These are phyloP conservation scores for Polypedilum pembai DNA, from an alignment of 1,140 invertebrate genomes.

Conservation along the genomic window DNA sequence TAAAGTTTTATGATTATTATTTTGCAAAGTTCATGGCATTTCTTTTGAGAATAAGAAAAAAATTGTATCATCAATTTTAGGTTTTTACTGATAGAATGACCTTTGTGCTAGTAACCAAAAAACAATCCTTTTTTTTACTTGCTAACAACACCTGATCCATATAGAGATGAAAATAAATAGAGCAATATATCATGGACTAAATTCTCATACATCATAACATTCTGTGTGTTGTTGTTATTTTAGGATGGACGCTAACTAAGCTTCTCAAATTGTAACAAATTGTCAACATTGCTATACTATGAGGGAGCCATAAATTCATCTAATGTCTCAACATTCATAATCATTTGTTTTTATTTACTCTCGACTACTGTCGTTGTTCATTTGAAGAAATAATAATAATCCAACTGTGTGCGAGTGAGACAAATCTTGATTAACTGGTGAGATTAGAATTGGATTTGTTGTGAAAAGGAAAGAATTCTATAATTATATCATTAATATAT, in stretches of 20 bases:
- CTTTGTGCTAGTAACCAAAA: conserved; percentile 15
- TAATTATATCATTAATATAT: too few relatives aligned
- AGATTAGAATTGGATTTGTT: not conserved
- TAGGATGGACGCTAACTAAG: not conserved
- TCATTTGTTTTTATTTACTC: conserved; percentile 23
- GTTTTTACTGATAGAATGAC: not conserved
- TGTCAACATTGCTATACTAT: conserved; percentile 13
- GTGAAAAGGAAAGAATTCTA: not conserved
- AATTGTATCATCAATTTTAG: not conserved
- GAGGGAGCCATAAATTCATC: conserved; percentile 4
- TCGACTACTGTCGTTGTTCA: not conserved
- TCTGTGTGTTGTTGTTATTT: not conserved
- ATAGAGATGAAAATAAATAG: not conserved
- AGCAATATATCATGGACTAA: conserved; percentile 8
- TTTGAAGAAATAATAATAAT: conserved; percentile 15
- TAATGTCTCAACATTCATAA: conserved; percentile 9
- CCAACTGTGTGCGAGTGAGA: not conserved
- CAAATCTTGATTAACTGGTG: conserved; percentile 25
- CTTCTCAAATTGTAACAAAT: conserved; percentile 24
- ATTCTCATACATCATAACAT: conserved; percentile 15
- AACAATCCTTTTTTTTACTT: not conserved
- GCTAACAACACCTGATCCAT: not conserved
- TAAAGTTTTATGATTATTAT: conserved; percentile 25
- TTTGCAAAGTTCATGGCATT: conserved; percentile 14
- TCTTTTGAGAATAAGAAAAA: not conserved